These are phyloP conservation scores for Kryptolebias ocellatus DNA, from an alignment of 2,797 vertebrate species.

Conservation along the genomic window DNA sequence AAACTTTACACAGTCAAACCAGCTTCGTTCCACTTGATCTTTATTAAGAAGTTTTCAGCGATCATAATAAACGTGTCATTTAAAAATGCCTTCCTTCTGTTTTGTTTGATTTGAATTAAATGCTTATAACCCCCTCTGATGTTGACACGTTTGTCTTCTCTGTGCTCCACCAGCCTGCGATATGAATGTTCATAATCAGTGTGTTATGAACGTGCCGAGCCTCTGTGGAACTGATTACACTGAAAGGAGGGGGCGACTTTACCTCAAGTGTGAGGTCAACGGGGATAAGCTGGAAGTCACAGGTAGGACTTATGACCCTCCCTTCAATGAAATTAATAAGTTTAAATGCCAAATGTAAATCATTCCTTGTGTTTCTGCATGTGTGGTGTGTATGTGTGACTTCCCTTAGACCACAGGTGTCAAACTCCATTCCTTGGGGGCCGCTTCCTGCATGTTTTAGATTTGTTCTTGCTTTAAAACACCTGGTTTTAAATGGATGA, in stretches of 20 bases:
- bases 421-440: no score
- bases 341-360: neutral
- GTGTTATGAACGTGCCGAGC: conserved; percentile 97
- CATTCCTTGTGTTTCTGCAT: neutral
- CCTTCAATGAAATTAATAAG: neutral
- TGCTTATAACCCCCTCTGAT: neutral
- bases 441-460: no score
- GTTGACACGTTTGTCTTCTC: conserved; percentile 18
- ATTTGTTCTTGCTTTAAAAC: no score
- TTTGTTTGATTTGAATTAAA: conserved; percentile 5
- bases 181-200: conserved; percentile 97
- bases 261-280: conserved; percentile 90
- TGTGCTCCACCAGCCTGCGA: conserved; percentile 88
- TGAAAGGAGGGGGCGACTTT: conserved; percentile 91
- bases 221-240: conserved; percentile 95
- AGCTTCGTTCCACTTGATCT: neutral
- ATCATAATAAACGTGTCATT: neutral
- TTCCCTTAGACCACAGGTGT: no score
- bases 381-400: neutral
- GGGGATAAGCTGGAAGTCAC: conserved; percentile 89
- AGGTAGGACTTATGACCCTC: conserved; percentile 75
- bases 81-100: neutral
- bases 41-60: neutral
- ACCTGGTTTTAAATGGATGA: no score
- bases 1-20: neutral